Percentiles rank a stretch among this genome's conserved stretches.
Evolutionary conservation across 2,113 vertebrate genomes (phyloP).

Genomic region (Syngnathus scovelli): DNA sequence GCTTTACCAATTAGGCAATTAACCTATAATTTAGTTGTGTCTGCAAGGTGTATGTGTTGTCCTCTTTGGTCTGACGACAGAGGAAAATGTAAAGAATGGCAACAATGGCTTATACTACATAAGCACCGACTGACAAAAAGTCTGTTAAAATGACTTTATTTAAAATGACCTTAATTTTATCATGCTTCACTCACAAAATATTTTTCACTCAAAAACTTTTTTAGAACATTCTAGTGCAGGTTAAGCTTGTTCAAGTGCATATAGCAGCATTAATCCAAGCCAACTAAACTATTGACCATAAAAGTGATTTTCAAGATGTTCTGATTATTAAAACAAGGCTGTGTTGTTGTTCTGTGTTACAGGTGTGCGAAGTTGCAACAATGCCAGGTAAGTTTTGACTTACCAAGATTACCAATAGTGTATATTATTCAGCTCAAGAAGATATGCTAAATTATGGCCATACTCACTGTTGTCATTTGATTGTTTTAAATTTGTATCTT

Average conservation of each 20-base stretch:
- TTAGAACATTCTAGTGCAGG: too few relatives aligned
- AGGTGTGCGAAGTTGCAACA: slow-evolving; percentile 54
- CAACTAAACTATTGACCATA: not conserved
- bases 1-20: not conserved
- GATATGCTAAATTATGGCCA: not conserved
- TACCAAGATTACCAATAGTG: not conserved
- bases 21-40: not conserved
- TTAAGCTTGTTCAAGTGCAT: not conserved
- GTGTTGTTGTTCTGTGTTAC: not conserved
- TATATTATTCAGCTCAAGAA: not conserved
- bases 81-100: not conserved
- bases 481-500: too few relatives aligned
- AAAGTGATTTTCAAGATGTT: not conserved
- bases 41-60: not conserved
- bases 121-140: too few relatives aligned
- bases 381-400: slow-evolving; percentile 59
- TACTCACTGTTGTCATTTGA: not conserved
- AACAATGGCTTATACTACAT: not conserved
- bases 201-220: not conserved
- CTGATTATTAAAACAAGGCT: not conserved
- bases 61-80: not conserved
- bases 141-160: not conserved
- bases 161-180: not conserved
- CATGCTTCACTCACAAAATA: not conserved
- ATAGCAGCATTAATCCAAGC: not conserved